These are phyloP conservation scores for Polypterus bichir DNA, from an alignment of 2,113 vertebrate species.

Conservation along the genomic window DNA sequence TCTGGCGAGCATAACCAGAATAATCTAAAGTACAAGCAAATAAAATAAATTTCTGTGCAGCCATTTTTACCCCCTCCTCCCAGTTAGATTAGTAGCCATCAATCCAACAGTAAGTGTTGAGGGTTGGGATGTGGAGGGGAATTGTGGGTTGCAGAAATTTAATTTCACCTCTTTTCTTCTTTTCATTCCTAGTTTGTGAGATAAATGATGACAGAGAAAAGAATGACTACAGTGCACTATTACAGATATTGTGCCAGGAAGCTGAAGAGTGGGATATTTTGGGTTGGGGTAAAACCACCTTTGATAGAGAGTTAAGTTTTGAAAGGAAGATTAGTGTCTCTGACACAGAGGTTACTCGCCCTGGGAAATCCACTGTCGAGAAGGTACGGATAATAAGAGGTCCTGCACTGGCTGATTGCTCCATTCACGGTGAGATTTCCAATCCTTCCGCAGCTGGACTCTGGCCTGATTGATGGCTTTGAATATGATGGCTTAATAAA, in stretches of 20 bases:
- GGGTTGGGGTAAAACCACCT: not conserved
- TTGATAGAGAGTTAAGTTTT: conserved; percentile 24
- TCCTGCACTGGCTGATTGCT: conserved; percentile 7
- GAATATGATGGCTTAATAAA: conserved; percentile 16
- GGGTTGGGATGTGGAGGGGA: not conserved
- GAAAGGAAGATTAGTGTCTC: conserved; percentile 26
- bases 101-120: not conserved
- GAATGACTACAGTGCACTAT: not conserved
- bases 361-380: conserved; percentile 11
- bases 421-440: conserved; percentile 1
- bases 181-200: not conserved
- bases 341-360: conserved; percentile 12
- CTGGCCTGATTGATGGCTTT: conserved; percentile 15
- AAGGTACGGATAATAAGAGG: conserved; percentile 5
- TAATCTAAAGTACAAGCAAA: not conserved
- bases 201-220: conserved; percentile 1
- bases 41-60: conserved; percentile 8
- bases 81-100: not conserved
- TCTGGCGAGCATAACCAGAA: not conserved
- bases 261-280: not conserved
- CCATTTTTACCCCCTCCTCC: not conserved
- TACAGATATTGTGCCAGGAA: not conserved
- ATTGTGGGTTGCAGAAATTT: not conserved
- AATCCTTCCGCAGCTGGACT: not conserved
- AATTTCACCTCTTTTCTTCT: not conserved